These are phyloP conservation scores for Diadegma fenestrale DNA, from an alignment of 2,888 invertebrate species.

Conservation along the genomic window DNA sequence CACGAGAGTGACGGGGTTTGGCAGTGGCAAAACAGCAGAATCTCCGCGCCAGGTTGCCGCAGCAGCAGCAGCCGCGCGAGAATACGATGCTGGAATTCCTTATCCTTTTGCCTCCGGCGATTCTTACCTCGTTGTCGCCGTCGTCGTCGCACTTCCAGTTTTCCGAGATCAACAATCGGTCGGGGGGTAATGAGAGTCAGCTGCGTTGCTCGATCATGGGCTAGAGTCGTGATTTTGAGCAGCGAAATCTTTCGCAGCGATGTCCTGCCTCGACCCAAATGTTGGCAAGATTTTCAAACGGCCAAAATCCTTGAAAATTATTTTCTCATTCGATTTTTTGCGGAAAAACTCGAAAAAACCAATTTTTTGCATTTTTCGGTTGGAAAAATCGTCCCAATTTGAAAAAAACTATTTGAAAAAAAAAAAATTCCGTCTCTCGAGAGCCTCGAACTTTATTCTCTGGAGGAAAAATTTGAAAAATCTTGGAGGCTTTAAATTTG, in stretches of 20 bases:
- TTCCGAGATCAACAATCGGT: conserved; percentile 27
- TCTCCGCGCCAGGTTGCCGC: conserved; percentile 9
- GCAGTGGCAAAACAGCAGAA: conserved; percentile 36
- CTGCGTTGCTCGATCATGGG: background rate
- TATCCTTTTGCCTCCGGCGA: conserved; percentile 26
- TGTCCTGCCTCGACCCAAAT: background rate
- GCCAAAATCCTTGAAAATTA: background rate
- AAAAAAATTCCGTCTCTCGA: too few species aligned
- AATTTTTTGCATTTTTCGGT: background rate
- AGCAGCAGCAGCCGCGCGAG: too few species aligned
- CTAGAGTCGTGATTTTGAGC: background rate
- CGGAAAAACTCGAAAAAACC: background rate
- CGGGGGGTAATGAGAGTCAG: conserved; percentile 35
- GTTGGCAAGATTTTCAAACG: background rate
- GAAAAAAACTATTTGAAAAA: too few species aligned
- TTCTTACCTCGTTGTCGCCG: conserved; percentile 30
- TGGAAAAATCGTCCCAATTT: too few species aligned
- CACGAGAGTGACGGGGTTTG: conserved; percentile 34
- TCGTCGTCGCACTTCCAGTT: conserved; percentile 52
- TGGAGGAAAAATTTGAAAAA: background rate
- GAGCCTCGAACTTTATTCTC: background rate
- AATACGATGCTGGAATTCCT: conserved; percentile 56
- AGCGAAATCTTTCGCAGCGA: background rate
- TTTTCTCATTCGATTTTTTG: background rate
- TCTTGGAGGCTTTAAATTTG: background rate